Percentiles rank a stretch among this genome's conserved stretches.
Conservation (phyloP, 2,113 vertebrate species). For the Chamaea fasciata region DNA sequence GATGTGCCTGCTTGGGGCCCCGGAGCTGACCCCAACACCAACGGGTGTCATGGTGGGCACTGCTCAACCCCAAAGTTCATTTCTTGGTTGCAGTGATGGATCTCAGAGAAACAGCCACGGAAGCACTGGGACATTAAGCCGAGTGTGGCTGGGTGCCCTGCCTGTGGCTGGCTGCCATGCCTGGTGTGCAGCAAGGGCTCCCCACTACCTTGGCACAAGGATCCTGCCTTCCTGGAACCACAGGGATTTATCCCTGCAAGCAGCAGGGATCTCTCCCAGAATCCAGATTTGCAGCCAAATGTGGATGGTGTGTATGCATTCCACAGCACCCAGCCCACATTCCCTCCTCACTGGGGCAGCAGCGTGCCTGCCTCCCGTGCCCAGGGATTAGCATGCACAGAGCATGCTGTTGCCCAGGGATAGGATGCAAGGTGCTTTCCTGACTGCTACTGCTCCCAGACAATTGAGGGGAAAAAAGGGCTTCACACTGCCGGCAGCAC, state of each 20-base stretch:
- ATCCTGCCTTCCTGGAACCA: not conserved
- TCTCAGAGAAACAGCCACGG: not conserved
- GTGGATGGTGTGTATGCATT: not conserved
- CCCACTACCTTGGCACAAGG: not conserved
- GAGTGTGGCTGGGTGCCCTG: not conserved
- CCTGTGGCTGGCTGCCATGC: not conserved
- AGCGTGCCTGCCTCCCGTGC: not conserved
- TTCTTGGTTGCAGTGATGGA: not conserved
- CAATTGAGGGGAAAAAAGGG: not conserved
- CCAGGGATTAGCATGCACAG: not conserved
- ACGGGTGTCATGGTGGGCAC: accelerated
- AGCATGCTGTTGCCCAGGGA: not conserved
- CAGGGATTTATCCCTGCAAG: not conserved
- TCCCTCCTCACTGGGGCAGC: not conserved
- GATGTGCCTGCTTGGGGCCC: not conserved
- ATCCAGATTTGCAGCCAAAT: not conserved
- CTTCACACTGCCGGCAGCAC: not conserved
- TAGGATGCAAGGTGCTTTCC: not conserved
- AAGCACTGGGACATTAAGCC: not conserved
- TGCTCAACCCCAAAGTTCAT: accelerated
- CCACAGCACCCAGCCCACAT: accelerated
- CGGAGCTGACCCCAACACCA: not conserved
- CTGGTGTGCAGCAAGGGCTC: not conserved
- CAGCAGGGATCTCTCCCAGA: not conserved
- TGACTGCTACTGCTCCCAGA: not conserved